Evolutionary conservation across 92 coral and sea anemone species (phyloP).

Genomic region (Paramuricea clavata): DNA sequence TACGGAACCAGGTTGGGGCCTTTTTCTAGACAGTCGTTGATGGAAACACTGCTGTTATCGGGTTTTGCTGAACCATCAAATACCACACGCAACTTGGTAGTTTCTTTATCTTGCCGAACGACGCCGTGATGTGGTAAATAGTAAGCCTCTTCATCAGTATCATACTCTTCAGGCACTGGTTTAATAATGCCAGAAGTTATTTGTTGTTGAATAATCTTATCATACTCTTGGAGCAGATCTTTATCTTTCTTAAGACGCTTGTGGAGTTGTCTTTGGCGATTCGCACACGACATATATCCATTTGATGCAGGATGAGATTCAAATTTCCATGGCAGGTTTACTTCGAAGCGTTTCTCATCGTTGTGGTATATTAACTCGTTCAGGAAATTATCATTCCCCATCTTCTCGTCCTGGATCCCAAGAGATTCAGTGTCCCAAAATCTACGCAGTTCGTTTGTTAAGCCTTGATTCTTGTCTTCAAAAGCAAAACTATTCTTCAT

Average conservation of each 20-base stretch:
- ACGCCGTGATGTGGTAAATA: slow-evolving; percentile 39
- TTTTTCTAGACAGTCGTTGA: slow-evolving; percentile 31
- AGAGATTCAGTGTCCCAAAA: slow-evolving; percentile 29
- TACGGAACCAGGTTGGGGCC: slow-evolving; percentile 19
- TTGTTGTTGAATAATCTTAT: slow-evolving; percentile 20
- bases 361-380: slow-evolving; percentile 12
- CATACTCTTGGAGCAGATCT: slow-evolving; percentile 35
- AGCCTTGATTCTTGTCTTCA: slow-evolving; percentile 24
- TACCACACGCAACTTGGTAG: slow-evolving; percentile 33
- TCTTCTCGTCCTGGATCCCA: slow-evolving; percentile 18
- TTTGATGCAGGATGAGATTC: slow-evolving; percentile 33
- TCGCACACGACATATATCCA: slow-evolving; percentile 36
- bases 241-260: slow-evolving; percentile 31
- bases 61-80: slow-evolving; percentile 37
- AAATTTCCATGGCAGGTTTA: slow-evolving; percentile 34
- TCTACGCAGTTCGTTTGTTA: slow-evolving; percentile 35
- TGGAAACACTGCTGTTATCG: slow-evolving; percentile 26
- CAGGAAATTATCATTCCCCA: not conserved
- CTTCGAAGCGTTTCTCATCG: slow-evolving; percentile 38
- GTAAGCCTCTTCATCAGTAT: not conserved
- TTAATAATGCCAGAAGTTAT: slow-evolving; percentile 17
- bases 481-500: not conserved
- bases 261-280: slow-evolving; percentile 51
- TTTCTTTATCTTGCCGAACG: slow-evolving; percentile 19
- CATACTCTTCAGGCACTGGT: slow-evolving; percentile 7